Evolutionary conservation across 2,888 invertebrate genomes (phyloP).

Genomic region (Teinopalpus imperialis): DNA sequence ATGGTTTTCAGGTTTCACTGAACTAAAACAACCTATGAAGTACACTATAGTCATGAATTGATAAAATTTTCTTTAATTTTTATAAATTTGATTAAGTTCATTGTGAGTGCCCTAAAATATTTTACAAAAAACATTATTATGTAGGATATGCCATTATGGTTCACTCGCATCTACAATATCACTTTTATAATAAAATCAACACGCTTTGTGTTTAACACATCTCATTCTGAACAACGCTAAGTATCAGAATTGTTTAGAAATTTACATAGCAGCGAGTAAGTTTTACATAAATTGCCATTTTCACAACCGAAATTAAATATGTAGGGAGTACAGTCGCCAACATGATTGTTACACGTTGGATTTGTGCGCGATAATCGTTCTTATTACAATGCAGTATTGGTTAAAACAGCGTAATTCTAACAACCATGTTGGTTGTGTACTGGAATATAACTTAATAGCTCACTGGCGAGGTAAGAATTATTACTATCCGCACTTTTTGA

Average conservation of each 20-base stretch:
- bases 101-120: conserved; percentile 29
- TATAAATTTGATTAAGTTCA: conserved; percentile 13
- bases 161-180: conserved; percentile 53
- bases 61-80: neutral
- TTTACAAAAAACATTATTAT: conserved; percentile 36
- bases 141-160: conserved; percentile 62
- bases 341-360: conserved; percentile 24
- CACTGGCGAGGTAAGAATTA: conserved; percentile 48
- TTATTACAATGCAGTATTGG: conserved; percentile 9
- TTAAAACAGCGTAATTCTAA: conserved; percentile 10
- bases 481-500: conserved; percentile 45
- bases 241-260: conserved; percentile 67
- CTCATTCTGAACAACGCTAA: conserved; percentile 63
- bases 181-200: conserved; percentile 63
- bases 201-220: conserved; percentile 74
- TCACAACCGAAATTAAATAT: conserved; percentile 83
- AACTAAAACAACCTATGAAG: no score
- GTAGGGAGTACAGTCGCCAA: conserved; percentile 54
- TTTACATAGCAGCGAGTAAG: conserved; percentile 71
- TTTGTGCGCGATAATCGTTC: conserved; percentile 9
- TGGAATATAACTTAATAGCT: conserved; percentile 64
- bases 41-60: conserved; percentile 16
- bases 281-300: conserved; percentile 79
- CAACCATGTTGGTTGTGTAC: conserved; percentile 31
- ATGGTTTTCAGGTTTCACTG: no score